Percentiles rank a stretch among this genome's conserved stretches.
These are phyloP conservation scores for Drosophila guanche DNA, from an alignment of 1,140 invertebrate species.

Conservation along the genomic window DNA sequence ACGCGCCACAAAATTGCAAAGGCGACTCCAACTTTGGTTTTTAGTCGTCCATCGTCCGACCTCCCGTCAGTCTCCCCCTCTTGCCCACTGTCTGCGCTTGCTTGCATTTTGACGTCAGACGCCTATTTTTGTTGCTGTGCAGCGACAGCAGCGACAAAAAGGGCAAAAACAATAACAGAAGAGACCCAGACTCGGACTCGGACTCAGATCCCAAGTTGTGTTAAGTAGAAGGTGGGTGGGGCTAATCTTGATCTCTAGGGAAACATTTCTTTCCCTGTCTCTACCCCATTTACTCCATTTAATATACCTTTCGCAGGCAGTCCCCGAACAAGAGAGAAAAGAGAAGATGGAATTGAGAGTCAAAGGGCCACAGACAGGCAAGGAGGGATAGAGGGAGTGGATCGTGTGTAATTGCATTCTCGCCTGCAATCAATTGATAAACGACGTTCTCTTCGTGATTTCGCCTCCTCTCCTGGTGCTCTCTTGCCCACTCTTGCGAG, in stretches of 20 bases:
- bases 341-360: constrained; percentile 47
- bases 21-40: constrained; percentile 57
- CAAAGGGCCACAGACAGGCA: constrained; percentile 31
- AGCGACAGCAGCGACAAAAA: constrained; percentile 13
- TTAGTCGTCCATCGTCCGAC: constrained; percentile 14
- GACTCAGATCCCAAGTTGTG: too few species aligned
- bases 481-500: constrained; percentile 5
- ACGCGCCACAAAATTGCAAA: constrained; percentile 71
- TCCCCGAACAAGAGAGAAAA: constrained; percentile 41
- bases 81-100: constrained; percentile 21
- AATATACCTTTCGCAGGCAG: too few species aligned
- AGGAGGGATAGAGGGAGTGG: background rate
- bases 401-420: constrained; percentile 63
- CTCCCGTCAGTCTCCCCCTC: background rate
- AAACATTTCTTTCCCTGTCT: too few species aligned
- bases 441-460: constrained; percentile 31
- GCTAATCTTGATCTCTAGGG: too few species aligned
- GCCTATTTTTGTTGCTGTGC: constrained; percentile 51
- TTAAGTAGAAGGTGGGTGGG: too few species aligned
- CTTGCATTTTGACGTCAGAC: constrained; percentile 74
- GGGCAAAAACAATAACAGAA: constrained; percentile 14
- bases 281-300: too few species aligned
- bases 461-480: too few species aligned
- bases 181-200: constrained; percentile 26
- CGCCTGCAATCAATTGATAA: constrained; percentile 59